Evolutionary conservation across 1,140 invertebrate species (phyloP).

Genomic region (Drosophila setifemur): DNA sequence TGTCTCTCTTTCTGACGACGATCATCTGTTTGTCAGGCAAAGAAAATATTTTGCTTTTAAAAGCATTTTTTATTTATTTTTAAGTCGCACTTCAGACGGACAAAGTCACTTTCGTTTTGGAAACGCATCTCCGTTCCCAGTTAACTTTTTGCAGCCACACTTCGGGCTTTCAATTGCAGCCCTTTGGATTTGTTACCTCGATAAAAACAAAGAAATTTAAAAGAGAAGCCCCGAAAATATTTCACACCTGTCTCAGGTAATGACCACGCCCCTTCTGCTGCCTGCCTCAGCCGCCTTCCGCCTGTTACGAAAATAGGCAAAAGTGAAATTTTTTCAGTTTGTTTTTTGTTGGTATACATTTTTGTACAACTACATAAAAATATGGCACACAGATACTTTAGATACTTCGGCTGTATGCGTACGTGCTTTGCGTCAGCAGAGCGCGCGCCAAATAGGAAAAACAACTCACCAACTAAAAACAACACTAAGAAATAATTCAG

Average conservation of each 20-base stretch:
- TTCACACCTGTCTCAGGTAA: slow-evolving; percentile 55
- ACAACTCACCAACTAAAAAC: slow-evolving; percentile 21
- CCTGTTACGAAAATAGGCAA: slow-evolving; percentile 63
- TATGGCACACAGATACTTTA: slow-evolving; percentile 16
- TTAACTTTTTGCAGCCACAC: not conserved
- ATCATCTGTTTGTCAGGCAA: slow-evolving; percentile 16
- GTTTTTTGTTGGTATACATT: slow-evolving; percentile 14
- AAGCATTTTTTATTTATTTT: slow-evolving; percentile 9
- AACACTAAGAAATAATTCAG: slow-evolving; percentile 46
- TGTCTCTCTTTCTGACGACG: not conserved
- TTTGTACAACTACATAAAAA: slow-evolving; percentile 34
- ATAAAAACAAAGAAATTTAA: slow-evolving; percentile 23
- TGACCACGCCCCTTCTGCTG: slow-evolving; percentile 30
- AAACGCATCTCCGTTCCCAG: slow-evolving; percentile 8
- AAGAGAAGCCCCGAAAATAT: slow-evolving; percentile 33
- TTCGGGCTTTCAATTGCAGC: slow-evolving; percentile 32
- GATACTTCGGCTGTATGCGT: slow-evolving; percentile 29
- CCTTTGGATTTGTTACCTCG: slow-evolving; percentile 6
- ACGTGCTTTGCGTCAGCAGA: slow-evolving; percentile 72
- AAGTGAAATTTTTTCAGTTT: slow-evolving; percentile 67
- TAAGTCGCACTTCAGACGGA: slow-evolving; percentile 5
- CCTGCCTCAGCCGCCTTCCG: slow-evolving; percentile 1
- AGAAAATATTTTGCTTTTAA: slow-evolving; percentile 18
- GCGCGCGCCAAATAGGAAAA: slow-evolving; percentile 41
- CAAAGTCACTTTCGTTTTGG: slow-evolving; percentile 32